Evolutionary conservation across 2,888 invertebrate species (phyloP).

Genomic region (Athripsodes cinereus): DNA sequence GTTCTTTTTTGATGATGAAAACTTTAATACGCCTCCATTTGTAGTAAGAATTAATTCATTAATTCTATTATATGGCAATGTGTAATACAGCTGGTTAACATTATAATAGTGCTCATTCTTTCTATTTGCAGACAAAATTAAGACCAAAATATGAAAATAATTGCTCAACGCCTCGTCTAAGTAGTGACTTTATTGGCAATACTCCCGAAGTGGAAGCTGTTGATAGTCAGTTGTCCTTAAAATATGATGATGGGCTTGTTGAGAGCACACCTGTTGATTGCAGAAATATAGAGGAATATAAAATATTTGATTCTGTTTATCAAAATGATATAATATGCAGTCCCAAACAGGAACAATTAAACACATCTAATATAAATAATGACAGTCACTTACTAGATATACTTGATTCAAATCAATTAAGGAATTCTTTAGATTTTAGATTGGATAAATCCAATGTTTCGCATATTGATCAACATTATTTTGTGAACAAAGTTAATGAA

Average conservation of each 20-base stretch:
- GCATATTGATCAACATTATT: no score
- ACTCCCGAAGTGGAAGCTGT: background rate
- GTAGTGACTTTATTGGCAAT: background rate
- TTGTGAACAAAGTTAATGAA: background rate
- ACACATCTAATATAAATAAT: no score
- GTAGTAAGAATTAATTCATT: constrained; percentile 5
- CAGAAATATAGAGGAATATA: no score
- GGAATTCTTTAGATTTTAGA: no score
- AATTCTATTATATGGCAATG: background rate
- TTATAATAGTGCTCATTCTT: background rate
- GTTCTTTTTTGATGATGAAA: background rate
- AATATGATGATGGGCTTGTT: no score
- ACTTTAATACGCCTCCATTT: constrained; percentile 7
- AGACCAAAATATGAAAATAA: constrained; percentile 8
- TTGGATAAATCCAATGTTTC: no score
- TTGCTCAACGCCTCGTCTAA: background rate
- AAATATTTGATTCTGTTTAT: background rate
- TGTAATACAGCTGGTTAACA: background rate
- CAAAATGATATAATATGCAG: no score
- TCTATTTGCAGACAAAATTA: constrained; percentile 11
- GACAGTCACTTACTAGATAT: no score
- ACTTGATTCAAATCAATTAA: no score
- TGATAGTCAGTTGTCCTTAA: no score
- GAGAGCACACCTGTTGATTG: no score
- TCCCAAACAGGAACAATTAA: no score